These are phyloP conservation scores for Ruditapes philippinarum DNA, from an alignment of 1,140 invertebrate genomes.

Conservation along the genomic window DNA sequence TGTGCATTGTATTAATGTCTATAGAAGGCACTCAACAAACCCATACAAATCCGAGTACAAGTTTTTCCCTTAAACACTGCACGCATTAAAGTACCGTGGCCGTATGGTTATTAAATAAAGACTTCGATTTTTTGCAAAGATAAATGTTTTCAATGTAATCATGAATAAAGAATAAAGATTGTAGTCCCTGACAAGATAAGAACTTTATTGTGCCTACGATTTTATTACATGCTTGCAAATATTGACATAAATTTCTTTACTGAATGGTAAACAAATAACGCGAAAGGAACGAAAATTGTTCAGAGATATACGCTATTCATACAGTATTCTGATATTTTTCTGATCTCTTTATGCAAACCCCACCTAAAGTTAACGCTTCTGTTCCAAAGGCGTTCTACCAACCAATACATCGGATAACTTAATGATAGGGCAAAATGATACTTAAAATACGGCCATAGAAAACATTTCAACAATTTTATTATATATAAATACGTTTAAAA, in stretches of 20 bases:
- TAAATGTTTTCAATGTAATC: constrained; percentile 10
- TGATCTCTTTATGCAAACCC: neutral
- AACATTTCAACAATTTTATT: constrained; percentile 12
- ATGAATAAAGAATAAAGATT: constrained; percentile 6
- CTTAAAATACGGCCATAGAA: neutral
- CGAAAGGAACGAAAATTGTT: neutral
- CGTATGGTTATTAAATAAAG: no score
- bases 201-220: neutral
- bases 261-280: neutral
- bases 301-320: neutral
- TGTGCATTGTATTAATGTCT: no score
- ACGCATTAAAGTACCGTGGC: no score
- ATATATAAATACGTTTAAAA: neutral
- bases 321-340: neutral
- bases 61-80: no score
- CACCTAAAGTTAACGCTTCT: neutral
- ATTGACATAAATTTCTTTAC: neutral
- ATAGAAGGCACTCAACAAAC: no score
- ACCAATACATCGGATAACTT: neutral
- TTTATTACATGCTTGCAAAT: constrained; percentile 12
- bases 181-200: neutral
- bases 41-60: no score
- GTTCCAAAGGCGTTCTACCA: neutral
- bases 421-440: constrained; percentile 18
- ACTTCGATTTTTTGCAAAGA: constrained; percentile 16